Percentiles rank a stretch among this genome's conserved stretches.
Conservation (phyloP, 92 coral and sea anemone genomes). For the Siderastrea siderea region DNA sequence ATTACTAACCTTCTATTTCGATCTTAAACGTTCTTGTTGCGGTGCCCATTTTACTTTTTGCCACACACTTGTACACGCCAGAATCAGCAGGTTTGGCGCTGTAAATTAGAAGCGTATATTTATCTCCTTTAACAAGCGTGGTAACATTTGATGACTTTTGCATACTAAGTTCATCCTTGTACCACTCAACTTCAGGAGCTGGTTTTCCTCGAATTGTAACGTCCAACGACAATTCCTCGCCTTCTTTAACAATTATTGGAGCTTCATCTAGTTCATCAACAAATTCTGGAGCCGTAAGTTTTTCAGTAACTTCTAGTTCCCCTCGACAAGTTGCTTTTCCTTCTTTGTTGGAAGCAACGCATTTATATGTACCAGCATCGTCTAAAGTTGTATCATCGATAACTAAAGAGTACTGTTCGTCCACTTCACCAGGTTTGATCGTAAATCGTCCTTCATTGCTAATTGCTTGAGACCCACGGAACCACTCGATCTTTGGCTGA, state of each 20-base stretch:
- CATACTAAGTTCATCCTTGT: constrained; percentile 85
- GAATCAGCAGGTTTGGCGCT: constrained; percentile 80
- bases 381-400: constrained; percentile 75
- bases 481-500: constrained; percentile 87
- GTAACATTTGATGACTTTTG: constrained; percentile 62
- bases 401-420: constrained; percentile 68
- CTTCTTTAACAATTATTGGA: constrained; percentile 76
- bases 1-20: constrained; percentile 72
- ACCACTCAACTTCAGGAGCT: constrained; percentile 91
- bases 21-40: constrained; percentile 64
- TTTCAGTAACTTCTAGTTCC: constrained; percentile 88
- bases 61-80: constrained; percentile 81
- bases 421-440: constrained; percentile 68
- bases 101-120: constrained; percentile 57
- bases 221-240: constrained; percentile 78
- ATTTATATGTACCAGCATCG: constrained; percentile 92
- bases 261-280: constrained; percentile 67
- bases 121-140: constrained; percentile 69
- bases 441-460: constrained; percentile 82
- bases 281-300: constrained; percentile 87
- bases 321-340: constrained; percentile 91
- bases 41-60: constrained; percentile 73
- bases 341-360: constrained; percentile 90
- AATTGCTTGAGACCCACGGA: constrained; percentile 76
- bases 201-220: constrained; percentile 89